These are phyloP conservation scores for Hydropsyche betteni DNA, from an alignment of 2,888 invertebrate genomes.

Conservation along the genomic window DNA sequence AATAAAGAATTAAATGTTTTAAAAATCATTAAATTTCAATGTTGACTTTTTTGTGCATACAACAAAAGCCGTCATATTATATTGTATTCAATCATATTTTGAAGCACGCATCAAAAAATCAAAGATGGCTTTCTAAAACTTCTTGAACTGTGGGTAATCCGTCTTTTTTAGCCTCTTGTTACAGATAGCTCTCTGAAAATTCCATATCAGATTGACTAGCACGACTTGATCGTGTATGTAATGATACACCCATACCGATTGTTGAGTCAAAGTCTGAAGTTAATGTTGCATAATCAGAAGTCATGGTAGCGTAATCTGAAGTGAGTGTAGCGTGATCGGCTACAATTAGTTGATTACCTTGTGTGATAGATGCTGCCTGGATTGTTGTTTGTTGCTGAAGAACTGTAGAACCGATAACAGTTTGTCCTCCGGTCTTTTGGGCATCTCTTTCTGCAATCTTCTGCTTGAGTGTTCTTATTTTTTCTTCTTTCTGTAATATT, in stretches of 20 bases:
- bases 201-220: constrained; percentile 89
- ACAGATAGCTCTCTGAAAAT: constrained; percentile 89
- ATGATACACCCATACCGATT: constrained; percentile 72
- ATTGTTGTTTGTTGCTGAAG: constrained; percentile 49
- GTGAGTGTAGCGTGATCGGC: constrained; percentile 81
- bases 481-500: constrained; percentile 83
- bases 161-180: constrained; percentile 52
- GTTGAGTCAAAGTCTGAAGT: constrained; percentile 73
- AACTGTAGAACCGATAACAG: constrained; percentile 52
- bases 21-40: neutral
- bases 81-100: too few species aligned
- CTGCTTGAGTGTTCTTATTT: constrained; percentile 82
- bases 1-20: neutral
- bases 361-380: constrained; percentile 66
- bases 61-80: too few species aligned
- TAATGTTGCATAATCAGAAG: constrained; percentile 77
- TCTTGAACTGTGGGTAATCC: constrained; percentile 23
- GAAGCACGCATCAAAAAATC: neutral
- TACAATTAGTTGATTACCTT: constrained; percentile 77
- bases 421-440: constrained; percentile 61
- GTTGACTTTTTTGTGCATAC: too few species aligned
- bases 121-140: constrained; percentile 22
- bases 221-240: constrained; percentile 81
- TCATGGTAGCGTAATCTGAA: constrained; percentile 79
- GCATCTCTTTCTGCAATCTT: constrained; percentile 82